phyloP scores from a whole-genome alignment of 2,888 invertebrate genomes.

The Falcaria lacertinaria region DNA sequence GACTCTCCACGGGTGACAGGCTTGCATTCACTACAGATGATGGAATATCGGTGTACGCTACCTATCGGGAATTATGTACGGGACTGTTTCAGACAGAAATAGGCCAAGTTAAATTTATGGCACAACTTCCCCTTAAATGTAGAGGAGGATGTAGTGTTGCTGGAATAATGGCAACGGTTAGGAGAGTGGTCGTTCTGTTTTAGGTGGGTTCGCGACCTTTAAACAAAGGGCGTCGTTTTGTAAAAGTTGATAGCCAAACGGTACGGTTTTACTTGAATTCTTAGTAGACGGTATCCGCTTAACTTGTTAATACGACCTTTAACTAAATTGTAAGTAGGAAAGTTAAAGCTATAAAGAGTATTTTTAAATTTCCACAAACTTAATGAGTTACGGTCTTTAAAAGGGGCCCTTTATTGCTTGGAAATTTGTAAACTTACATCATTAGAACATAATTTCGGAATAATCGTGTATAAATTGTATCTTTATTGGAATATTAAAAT shows the following conservation, averaged over 20 bases:
- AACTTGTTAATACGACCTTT: constrained; percentile 2
- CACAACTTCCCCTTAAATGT: constrained; percentile 19
- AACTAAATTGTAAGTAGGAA: neutral
- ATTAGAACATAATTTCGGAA: too few species aligned
- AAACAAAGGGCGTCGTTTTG: constrained; percentile 23
- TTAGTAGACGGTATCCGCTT: constrained; percentile 6
- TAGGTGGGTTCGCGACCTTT: constrained; percentile 28
- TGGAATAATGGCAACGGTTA: constrained; percentile 26
- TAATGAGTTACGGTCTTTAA: too few species aligned
- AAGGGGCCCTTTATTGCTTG: too few species aligned
- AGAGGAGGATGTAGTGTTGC: constrained; percentile 23
- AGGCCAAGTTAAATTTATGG: constrained; percentile 44
- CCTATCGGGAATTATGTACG: constrained; percentile 51
- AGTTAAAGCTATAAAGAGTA: neutral
- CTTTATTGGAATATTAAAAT: too few species aligned
- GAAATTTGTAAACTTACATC: too few species aligned
- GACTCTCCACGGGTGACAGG: constrained; percentile 54
- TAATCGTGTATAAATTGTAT: too few species aligned
- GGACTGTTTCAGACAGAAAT: constrained; percentile 51
- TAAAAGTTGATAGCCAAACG: constrained; percentile 21
- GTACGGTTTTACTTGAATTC: constrained; percentile 11
- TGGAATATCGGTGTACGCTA: constrained; percentile 59
- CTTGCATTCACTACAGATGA: constrained; percentile 57
- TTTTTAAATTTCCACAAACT: too few species aligned
- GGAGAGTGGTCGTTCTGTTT: constrained; percentile 35